Evolutionary conservation across 2,888 invertebrate species (phyloP).

Genomic region (Oxycera nigricornis): DNA sequence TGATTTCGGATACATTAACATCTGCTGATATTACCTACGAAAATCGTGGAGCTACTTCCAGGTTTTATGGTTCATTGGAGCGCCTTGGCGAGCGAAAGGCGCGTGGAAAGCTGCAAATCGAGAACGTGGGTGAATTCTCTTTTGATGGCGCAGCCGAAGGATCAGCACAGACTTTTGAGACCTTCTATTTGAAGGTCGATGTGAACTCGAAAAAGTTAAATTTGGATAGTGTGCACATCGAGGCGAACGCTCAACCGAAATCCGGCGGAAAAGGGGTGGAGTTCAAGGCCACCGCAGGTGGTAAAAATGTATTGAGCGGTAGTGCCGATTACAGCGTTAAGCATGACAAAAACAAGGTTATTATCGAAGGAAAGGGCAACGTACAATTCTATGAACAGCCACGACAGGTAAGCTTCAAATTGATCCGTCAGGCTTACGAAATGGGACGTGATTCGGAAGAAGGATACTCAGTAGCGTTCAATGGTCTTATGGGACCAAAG

Average conservation of each 20-base stretch:
- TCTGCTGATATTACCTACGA: slow-evolving; percentile 66
- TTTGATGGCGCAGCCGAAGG: slow-evolving; percentile 66
- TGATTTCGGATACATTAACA: slow-evolving; percentile 65
- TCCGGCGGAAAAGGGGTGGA: slow-evolving; percentile 70
- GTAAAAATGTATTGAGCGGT: slow-evolving; percentile 71
- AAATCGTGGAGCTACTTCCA: slow-evolving; percentile 62
- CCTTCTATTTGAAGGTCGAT: slow-evolving; percentile 68
- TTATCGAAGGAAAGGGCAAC: slow-evolving; percentile 78
- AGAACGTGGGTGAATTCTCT: slow-evolving; percentile 65
- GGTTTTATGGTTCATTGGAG: slow-evolving; percentile 56
- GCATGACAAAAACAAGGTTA: slow-evolving; percentile 69
- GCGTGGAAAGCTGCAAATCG: slow-evolving; percentile 66
- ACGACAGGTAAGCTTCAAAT: slow-evolving; percentile 77
- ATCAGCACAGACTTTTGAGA: slow-evolving; percentile 68
- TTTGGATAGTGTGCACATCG: slow-evolving; percentile 70
- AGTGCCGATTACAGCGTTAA: slow-evolving; percentile 75
- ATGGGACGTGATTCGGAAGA: slow-evolving; percentile 68
- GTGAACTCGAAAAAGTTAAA: slow-evolving; percentile 71
- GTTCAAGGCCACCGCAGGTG: slow-evolving; percentile 69
- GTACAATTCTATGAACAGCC: slow-evolving; percentile 73
- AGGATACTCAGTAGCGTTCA: slow-evolving; percentile 71
- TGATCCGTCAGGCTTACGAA: slow-evolving; percentile 70
- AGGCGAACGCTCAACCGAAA: slow-evolving; percentile 68
- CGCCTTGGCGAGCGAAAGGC: slow-evolving; percentile 66
- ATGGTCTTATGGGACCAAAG: slow-evolving; percentile 72